Percentiles rank a stretch among this genome's conserved stretches.
Conservation (phyloP, 2,113 vertebrate species). For the Sapajus apella region DNA sequence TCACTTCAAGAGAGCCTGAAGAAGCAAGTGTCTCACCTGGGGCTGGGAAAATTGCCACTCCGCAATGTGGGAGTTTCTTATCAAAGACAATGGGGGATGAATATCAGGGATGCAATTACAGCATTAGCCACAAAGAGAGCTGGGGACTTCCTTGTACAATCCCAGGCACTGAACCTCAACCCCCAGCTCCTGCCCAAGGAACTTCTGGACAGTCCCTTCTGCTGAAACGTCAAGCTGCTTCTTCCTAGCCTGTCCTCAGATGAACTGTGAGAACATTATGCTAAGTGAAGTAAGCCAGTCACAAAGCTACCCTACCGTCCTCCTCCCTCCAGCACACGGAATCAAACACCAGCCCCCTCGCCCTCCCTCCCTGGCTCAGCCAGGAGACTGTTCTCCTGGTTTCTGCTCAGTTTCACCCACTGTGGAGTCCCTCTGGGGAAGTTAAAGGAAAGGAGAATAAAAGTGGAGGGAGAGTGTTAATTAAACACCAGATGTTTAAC, state of each 20-base stretch:
- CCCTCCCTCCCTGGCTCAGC: background rate
- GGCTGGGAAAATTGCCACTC: background rate
- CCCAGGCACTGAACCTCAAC: background rate
- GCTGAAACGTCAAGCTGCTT: background rate
- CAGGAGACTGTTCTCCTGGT: background rate
- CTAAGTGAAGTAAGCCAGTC: background rate
- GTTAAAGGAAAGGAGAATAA: constrained; percentile 60
- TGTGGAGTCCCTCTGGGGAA: constrained; percentile 32
- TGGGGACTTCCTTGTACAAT: background rate
- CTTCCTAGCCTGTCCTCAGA: background rate
- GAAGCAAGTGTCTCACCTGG: background rate
- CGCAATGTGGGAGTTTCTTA: background rate
- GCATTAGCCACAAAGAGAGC: background rate
- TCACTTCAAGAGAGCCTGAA: background rate
- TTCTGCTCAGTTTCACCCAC: background rate
- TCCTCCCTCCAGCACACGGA: background rate
- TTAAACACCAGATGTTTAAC: constrained; percentile 79
- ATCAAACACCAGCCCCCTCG: background rate
- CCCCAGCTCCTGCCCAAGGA: background rate
- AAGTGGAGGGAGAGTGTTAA: constrained; percentile 74
- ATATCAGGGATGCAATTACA: background rate
- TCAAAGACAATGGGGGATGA: background rate
- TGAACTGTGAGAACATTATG: background rate
- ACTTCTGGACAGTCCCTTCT: background rate
- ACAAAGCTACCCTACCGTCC: background rate